Conservation (phyloP, 2,113 vertebrate species). For the Stegostoma tigrinum region DNA sequence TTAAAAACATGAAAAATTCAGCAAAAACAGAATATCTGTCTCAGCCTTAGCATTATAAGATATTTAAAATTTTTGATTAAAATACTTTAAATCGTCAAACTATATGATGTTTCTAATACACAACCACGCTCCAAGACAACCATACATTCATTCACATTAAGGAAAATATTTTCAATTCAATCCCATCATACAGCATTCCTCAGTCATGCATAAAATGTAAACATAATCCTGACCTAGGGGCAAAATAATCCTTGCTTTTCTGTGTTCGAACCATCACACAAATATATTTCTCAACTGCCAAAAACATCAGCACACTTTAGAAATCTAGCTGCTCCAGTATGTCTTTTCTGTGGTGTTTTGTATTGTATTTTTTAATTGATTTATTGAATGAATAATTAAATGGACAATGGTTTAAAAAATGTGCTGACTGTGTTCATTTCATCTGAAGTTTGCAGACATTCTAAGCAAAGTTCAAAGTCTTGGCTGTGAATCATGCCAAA, state of each 20-base stretch:
- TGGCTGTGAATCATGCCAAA: not conserved
- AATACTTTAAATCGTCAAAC: not conserved
- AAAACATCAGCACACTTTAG: not conserved
- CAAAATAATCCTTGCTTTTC: not conserved
- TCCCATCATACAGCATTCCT: not conserved
- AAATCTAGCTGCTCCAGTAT: not conserved
- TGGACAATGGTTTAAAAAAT: not conserved
- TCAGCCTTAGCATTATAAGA: not conserved
- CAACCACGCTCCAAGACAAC: not conserved
- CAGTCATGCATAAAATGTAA: conserved; percentile 10
- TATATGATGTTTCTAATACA: not conserved
- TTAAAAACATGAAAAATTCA: not conserved
- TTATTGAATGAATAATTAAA: conserved; percentile 1
- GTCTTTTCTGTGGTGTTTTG: not conserved
- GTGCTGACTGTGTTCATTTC: not conserved
- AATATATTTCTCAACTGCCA: not conserved
- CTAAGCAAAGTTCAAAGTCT: not conserved
- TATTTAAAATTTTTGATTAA: not conserved
- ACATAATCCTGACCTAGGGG: not conserved
- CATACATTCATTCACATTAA: not conserved
- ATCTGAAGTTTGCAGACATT: not conserved
- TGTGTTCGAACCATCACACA: not conserved
- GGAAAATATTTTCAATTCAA: not conserved
- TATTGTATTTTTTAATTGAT: not conserved
- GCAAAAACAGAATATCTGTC: not conserved